Evolutionary conservation across 2,797 vertebrate genomes (phyloP), one percentile per base, ranked within the genome.

Genomic region (Pseudomugil tenellus): DNA sequence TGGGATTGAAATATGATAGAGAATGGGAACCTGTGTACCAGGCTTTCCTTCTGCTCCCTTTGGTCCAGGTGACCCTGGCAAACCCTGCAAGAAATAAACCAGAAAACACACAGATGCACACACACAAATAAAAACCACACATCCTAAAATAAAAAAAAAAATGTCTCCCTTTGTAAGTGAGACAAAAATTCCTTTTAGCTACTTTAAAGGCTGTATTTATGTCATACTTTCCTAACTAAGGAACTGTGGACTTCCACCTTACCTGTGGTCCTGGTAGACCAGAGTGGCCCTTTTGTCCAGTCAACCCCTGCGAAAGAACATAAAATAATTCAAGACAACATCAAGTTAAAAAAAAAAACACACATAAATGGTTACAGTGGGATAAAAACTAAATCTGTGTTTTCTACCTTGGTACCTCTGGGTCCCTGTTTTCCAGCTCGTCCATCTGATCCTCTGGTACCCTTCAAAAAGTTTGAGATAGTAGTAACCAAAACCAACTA

Each of bases 21-120:
- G 93, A 95, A 96, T 94, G 96, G 96, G 96, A 97, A 97, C 96
- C 96, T 97, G 96, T 96, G 95, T 97, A 97, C 96, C 96, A 94
- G 96, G 96, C 95, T 97, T 97, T 97, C 96, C 96, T 96, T 96
- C 96, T 87, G 95, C 41, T 74, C 96, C 96, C 85, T 89, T 89
- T 57, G 83, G 86, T 93, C 96, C 96, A 0, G 84, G 91, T 76
- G 84, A 54, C 29, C 96, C 96, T 43, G 78, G 86, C 1, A 85
- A 91, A 91, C 96, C 96, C 96, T 97, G 16, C 79, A 56, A 54
- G 49, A 52, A 84, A 32, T 17, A 75, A 63, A 34, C 54, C 79
- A 37, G 83, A 52, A 70, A 58, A 71, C n/a, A 81, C 23, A 67
- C 35, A 71, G 16, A 66, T 19, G 63, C n/a, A 81, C 26, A 74